phyloP scores from a whole-genome alignment of 2,888 invertebrate genomes.

The Rhodophaea formosa region DNA sequence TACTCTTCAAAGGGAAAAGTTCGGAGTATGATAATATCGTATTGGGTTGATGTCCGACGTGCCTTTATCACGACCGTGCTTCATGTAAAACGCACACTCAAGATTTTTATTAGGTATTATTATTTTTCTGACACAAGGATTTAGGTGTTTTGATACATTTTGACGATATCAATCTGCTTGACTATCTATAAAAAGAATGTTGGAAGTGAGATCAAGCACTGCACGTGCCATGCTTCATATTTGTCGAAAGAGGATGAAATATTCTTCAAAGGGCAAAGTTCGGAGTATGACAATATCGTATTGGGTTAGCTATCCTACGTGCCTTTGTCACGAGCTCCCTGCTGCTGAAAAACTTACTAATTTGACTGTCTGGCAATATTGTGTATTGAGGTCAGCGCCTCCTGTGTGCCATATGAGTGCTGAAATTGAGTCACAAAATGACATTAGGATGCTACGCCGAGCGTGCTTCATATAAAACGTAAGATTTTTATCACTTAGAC shows the following conservation, averaged over 20 bases:
- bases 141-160: too few species aligned
- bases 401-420: not conserved
- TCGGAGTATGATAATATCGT: not conserved
- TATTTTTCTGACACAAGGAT: too few species aligned
- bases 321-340: not conserved
- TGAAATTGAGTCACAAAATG: not conserved
- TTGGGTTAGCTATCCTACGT: not conserved
- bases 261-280: not conserved
- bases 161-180: too few species aligned
- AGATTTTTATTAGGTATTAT: too few species aligned
- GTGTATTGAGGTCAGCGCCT: not conserved
- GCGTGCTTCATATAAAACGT: too few species aligned
- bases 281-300: not conserved
- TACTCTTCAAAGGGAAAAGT: not conserved
- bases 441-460: too few species aligned
- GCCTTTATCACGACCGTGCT: too few species aligned
- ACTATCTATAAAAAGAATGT: too few species aligned
- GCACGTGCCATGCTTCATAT: not conserved
- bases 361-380: not conserved
- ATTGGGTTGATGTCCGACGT: not conserved
- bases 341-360: not conserved
- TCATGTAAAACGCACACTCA: too few species aligned
- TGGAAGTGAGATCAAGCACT: slow-evolving; percentile 30
- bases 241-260: not conserved
- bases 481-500: too few species aligned